A percentile compares a stretch with the other conserved stretches of the same genome.
Conservation (phyloP, 2,888 invertebrate genomes). For the Amphipoea lucens region DNA sequence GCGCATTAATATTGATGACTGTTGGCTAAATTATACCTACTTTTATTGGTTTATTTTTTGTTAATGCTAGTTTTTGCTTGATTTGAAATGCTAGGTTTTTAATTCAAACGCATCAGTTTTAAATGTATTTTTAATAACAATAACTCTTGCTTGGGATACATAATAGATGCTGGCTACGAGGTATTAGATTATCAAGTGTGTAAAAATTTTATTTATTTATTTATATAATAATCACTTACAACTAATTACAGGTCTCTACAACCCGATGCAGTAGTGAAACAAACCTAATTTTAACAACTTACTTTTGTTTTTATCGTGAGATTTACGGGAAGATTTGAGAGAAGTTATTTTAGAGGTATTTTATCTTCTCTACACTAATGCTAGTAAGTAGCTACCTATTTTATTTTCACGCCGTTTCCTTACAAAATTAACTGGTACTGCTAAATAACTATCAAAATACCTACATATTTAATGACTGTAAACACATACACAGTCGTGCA, state of each 20-base stretch:
- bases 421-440: neutral
- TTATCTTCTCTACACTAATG: neutral
- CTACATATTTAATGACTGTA: slow-evolving; percentile 49
- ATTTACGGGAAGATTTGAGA: neutral
- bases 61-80: slow-evolving; percentile 12
- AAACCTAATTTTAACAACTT: too few relatives aligned
- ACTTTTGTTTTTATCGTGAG: neutral
- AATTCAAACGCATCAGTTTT: neutral
- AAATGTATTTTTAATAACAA: neutral
- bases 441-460: slow-evolving; percentile 42
- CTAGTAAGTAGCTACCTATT: neutral
- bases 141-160: neutral
- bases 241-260: too few relatives aligned
- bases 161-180: neutral
- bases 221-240: too few relatives aligned
- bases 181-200: neutral
- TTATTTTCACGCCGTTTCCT: neutral
- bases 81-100: slow-evolving; percentile 8
- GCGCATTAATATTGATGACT: slow-evolving; percentile 52
- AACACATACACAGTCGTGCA: slow-evolving; percentile 53
- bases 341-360: neutral
- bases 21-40: slow-evolving; percentile 26
- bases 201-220: neutral
- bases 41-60: slow-evolving; percentile 3
- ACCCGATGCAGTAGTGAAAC: too few relatives aligned